Percentiles rank a stretch among this genome's conserved stretches.
Evolutionary conservation across 2,113 vertebrate species (phyloP).

Genomic region (Heterotis niloticus): DNA sequence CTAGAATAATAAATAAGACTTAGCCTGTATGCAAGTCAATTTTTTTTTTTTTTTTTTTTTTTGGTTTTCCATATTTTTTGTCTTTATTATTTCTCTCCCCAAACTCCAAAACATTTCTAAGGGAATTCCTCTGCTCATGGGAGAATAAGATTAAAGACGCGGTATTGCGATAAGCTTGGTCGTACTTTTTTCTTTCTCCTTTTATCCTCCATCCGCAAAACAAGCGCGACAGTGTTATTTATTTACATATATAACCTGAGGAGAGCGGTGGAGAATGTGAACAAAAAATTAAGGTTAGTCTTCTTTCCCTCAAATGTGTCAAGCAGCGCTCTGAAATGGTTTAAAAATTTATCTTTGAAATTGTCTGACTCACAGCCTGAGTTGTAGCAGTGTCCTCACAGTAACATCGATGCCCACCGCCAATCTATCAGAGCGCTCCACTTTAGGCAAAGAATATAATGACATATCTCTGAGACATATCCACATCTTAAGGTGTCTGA

Average conservation of each 20-base stretch:
- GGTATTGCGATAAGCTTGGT: background rate
- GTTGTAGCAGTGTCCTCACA: background rate
- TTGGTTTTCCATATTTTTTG: no score
- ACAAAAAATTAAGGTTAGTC: background rate
- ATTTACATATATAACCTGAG: conserved; percentile 12
- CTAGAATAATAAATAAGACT: no score
- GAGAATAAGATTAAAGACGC: background rate
- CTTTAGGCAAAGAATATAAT: conserved; percentile 3
- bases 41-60: no score
- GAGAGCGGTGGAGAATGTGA: background rate
- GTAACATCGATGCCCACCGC: background rate
- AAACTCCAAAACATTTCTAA: background rate
- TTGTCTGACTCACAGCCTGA: background rate
- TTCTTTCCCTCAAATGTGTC: background rate
- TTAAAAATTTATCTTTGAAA: conserved; percentile 11
- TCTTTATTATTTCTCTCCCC: no score
- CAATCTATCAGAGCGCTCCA: background rate
- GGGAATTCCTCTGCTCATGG: background rate
- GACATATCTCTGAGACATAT: conserved; percentile 7
- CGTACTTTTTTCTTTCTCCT: background rate
- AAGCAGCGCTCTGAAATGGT: background rate
- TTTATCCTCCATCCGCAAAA: background rate
- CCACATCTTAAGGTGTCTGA: background rate
- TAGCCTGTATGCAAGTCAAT: no score
- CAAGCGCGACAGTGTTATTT: background rate